These are phyloP conservation scores for Mayetiola destructor DNA, from an alignment of 2,888 invertebrate species.

Conservation along the genomic window DNA sequence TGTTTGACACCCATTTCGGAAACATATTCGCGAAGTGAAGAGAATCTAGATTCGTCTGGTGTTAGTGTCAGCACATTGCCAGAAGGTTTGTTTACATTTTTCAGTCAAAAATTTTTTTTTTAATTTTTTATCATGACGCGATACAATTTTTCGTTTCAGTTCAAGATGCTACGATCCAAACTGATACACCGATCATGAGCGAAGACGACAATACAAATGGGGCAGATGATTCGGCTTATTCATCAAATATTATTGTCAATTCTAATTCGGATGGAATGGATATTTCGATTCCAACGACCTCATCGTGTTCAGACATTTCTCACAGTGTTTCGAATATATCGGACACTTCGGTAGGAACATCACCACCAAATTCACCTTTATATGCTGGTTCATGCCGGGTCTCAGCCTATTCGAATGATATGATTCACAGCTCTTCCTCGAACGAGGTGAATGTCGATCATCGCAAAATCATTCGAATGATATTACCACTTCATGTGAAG, in stretches of 20 bases:
- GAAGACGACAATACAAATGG: conserved; percentile 44
- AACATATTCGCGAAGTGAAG: background rate
- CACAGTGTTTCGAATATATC: conserved; percentile 17
- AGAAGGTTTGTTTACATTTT: background rate
- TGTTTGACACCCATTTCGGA: conserved; percentile 48
- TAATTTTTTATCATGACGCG: too few relatives aligned
- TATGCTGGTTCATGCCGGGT: too few relatives aligned
- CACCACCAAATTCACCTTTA: conserved; percentile 1
- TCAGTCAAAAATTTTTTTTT: background rate
- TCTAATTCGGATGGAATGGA: conserved; percentile 14
- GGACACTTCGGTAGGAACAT: background rate
- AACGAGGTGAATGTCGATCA: background rate
- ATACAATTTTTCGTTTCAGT: conserved; percentile 34
- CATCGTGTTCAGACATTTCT: conserved; percentile 16
- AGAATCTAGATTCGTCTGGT: conserved; percentile 5
- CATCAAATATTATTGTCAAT: conserved; percentile 13
- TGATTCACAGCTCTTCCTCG: background rate
- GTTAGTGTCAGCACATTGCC: conserved; percentile 1
- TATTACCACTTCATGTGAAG: background rate
- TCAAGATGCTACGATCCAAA: conserved; percentile 74
- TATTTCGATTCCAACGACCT: conserved; percentile 13
- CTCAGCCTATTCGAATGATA: background rate
- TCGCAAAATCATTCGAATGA: background rate
- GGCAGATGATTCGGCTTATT: conserved; percentile 19
- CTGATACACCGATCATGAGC: conserved; percentile 55